phyloP scores from a whole-genome alignment of 2,113 vertebrate species.

The Tursiops truncatus region DNA sequence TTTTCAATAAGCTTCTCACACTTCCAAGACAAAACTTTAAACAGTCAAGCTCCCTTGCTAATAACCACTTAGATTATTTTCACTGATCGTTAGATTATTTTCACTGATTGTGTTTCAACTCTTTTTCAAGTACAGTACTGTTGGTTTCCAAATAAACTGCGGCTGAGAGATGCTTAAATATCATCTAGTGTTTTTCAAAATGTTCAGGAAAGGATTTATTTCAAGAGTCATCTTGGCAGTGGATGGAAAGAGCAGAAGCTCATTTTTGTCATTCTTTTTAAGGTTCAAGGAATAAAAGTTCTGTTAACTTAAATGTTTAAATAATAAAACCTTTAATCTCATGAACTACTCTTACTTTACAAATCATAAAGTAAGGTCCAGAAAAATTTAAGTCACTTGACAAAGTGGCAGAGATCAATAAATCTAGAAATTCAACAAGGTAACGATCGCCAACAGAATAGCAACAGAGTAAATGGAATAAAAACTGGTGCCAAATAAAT shows the following conservation, averaged over 20 bases:
- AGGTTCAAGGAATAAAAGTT: not conserved
- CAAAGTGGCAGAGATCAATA: not conserved
- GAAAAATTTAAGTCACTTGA: slow-evolving; percentile 18
- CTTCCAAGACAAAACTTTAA: not conserved
- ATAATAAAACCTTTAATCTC: not conserved
- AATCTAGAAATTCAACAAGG: not conserved
- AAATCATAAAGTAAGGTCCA: not conserved
- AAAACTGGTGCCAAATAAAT: not conserved
- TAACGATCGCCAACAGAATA: not conserved
- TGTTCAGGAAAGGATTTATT: not conserved
- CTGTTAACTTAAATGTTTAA: not conserved
- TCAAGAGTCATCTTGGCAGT: not conserved
- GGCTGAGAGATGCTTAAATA: not conserved
- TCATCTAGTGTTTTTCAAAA: slow-evolving; percentile 26
- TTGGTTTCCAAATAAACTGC: not conserved
- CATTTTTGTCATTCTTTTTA: not conserved
- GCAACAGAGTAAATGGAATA: not conserved
- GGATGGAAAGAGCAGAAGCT: not conserved
- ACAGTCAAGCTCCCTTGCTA: not conserved
- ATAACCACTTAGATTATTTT: not conserved
- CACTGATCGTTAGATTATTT: not conserved
- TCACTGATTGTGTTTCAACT: not conserved
- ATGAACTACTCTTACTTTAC: not conserved
- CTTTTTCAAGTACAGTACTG: not conserved
- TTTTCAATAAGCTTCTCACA: not conserved